Evolutionary conservation across 2,797 vertebrate genomes (phyloP).

Genomic region (Catostomus latipinnis): DNA sequence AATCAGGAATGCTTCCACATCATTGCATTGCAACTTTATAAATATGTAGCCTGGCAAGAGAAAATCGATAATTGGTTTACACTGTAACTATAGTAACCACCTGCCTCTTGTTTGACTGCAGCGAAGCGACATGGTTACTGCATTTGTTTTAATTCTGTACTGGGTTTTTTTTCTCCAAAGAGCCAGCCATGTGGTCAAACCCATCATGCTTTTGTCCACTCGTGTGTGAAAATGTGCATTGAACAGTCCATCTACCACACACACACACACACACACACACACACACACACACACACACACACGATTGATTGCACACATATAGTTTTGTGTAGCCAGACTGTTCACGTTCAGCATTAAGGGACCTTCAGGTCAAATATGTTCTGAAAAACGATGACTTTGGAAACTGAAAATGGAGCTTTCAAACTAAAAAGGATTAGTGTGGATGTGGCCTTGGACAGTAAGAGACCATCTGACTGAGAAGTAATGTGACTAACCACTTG

Average conservation of each 20-base stretch:
- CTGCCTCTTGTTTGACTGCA: conserved; percentile 47
- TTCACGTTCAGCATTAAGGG: too few relatives aligned
- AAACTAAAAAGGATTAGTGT: too few relatives aligned
- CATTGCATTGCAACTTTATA: not conserved
- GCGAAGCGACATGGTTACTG: conserved; percentile 36
- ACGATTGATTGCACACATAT: not conserved
- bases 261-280: not conserved
- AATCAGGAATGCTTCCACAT: conserved; percentile 32
- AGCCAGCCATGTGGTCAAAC: conserved; percentile 4
- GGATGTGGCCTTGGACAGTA: too few relatives aligned
- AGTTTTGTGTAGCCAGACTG: too few relatives aligned
- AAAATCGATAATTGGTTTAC: conserved; percentile 54
- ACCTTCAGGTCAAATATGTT: too few relatives aligned
- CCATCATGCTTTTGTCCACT: conserved; percentile 21
- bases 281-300: not conserved
- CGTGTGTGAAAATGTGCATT: conserved; percentile 4
- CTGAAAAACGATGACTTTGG: too few relatives aligned
- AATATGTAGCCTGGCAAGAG: conserved; percentile 27
- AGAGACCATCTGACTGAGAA: too few relatives aligned
- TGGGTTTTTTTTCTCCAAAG: too few relatives aligned
- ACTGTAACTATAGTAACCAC: conserved; percentile 60
- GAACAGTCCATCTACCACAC: conserved; percentile 11
- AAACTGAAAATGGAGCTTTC: too few relatives aligned
- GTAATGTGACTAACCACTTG: too few relatives aligned
- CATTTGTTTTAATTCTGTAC: conserved; percentile 31